These are phyloP conservation scores for Diabrotica balteata DNA, from an alignment of 2,888 invertebrate species.

Conservation along the genomic window DNA sequence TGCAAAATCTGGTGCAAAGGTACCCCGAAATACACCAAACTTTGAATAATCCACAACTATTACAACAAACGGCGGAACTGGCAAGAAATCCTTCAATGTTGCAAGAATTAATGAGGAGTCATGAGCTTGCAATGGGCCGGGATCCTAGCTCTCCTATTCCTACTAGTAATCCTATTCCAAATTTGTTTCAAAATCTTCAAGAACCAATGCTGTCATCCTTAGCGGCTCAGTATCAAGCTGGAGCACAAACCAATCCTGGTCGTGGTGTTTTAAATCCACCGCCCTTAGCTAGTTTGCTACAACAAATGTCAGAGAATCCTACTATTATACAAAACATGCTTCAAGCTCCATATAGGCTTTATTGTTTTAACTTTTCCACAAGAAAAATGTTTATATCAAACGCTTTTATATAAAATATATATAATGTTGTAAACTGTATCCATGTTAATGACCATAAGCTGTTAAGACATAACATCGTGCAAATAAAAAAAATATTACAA, in stretches of 20 bases:
- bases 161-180: constrained; percentile 89
- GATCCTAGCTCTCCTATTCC: constrained; percentile 82
- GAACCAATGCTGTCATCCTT: constrained; percentile 98
- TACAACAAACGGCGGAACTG: constrained; percentile 95
- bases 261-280: constrained; percentile 75
- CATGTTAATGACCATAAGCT: no score
- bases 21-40: constrained; percentile 97
- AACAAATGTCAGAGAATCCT: constrained; percentile 86
- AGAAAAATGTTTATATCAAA: no score
- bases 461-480: no score
- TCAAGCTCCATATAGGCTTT: constrained; percentile 90
- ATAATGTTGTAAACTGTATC: no score
- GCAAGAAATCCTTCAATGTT: constrained; percentile 97
- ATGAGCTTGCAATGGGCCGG: constrained; percentile 96
- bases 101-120: constrained; percentile 96
- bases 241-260: constrained; percentile 45
- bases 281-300: constrained; percentile 84
- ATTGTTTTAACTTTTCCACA: no score
- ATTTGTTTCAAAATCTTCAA: constrained; percentile 65
- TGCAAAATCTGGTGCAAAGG: constrained; percentile 93
- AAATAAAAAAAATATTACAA: no score
- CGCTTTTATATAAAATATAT: no score
- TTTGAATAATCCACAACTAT: constrained; percentile 93
- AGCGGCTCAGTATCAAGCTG: constrained; percentile 81
- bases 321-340: constrained; percentile 89